Percentiles rank a stretch among this genome's conserved stretches.
phyloP scores from a whole-genome alignment of 2,113 vertebrate species.

The Callorhinus ursinus region DNA sequence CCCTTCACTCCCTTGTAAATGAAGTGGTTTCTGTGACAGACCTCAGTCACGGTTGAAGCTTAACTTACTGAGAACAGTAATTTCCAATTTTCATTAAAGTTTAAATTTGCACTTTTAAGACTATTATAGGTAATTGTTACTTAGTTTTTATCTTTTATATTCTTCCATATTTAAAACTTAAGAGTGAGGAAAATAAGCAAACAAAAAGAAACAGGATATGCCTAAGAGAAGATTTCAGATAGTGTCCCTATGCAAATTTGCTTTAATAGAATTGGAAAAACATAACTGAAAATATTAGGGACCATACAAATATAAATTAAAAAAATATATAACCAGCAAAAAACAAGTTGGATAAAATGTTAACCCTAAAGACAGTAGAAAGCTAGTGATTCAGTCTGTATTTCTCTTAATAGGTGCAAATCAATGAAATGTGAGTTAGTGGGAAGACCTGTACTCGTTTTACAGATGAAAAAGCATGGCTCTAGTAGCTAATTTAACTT shows the following conservation, averaged over 20 bases:
- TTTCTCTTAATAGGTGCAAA: constrained; percentile 18
- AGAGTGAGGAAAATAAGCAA: background rate
- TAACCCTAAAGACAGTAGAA: background rate
- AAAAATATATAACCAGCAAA: background rate
- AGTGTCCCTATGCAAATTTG: background rate
- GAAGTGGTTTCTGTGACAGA: background rate
- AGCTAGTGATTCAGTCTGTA: background rate
- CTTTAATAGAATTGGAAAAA: background rate
- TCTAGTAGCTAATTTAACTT: background rate
- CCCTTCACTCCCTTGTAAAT: background rate
- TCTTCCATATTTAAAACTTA: background rate
- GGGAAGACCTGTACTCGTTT: constrained; percentile 38
- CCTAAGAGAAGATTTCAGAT: background rate
- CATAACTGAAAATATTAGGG: background rate
- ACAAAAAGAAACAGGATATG: background rate
- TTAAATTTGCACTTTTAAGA: background rate
- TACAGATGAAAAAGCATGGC: constrained; percentile 12
- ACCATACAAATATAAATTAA: background rate
- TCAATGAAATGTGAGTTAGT: constrained; percentile 36
- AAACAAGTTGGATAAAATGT: background rate
- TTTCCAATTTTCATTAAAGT: background rate
- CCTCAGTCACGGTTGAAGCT: background rate
- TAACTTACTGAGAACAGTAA: background rate
- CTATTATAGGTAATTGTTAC: background rate
- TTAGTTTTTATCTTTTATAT: background rate